These are phyloP conservation scores for Podarcis muralis DNA, from an alignment of 2,113 vertebrate genomes.

Conservation along the genomic window DNA sequence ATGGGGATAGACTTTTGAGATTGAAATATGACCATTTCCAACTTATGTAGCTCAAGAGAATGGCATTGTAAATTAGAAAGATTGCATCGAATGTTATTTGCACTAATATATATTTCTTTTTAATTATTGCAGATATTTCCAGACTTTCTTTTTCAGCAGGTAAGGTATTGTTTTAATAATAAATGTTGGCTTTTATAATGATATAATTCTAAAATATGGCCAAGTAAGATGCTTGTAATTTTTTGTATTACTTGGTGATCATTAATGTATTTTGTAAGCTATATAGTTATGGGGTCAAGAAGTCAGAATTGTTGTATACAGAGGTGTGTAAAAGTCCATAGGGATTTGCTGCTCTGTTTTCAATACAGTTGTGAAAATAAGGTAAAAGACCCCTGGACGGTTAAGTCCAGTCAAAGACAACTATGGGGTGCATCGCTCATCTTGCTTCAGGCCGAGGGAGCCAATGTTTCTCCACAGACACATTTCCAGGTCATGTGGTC, in stretches of 20 bases:
- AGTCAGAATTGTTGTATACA: background rate
- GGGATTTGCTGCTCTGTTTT: background rate
- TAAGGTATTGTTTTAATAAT: constrained; percentile 68
- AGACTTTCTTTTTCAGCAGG: constrained; percentile 86
- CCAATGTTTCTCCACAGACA: no score
- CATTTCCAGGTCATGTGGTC: no score
- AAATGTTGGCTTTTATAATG: background rate
- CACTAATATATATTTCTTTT: constrained; percentile 59
- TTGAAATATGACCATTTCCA: background rate
- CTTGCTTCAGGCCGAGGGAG: no score
- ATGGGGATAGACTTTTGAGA: background rate
- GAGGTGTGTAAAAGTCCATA: background rate
- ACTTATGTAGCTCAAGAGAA: background rate
- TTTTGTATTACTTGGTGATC: background rate
- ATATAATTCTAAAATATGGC: background rate
- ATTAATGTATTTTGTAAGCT: no score
- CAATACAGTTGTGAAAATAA: background rate
- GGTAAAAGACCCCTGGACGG: no score
- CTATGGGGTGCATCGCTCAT: no score
- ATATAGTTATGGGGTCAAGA: background rate
- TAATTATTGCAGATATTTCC: constrained; percentile 85
- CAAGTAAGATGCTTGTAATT: background rate
- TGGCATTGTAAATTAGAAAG: background rate
- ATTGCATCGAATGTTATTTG: background rate
- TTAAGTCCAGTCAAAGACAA: no score